These are phyloP conservation scores for Acanthornis magna DNA, from an alignment of 2,797 vertebrate species.

Conservation along the genomic window DNA sequence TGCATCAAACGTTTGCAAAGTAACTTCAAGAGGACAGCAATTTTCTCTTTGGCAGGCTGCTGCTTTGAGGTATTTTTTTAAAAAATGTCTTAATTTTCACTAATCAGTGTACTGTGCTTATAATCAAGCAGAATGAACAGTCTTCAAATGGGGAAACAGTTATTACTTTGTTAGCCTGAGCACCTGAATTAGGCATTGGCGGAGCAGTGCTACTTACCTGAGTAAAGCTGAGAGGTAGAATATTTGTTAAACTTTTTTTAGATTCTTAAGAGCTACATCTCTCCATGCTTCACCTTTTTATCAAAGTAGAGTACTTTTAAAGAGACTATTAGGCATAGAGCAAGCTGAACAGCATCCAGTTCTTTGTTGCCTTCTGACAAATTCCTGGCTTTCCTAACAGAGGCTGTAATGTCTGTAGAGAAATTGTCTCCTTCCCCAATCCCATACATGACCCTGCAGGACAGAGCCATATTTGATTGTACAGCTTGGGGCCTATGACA, in stretches of 20 bases:
- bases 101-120: not conserved
- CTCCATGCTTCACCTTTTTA: not conserved
- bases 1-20: not conserved
- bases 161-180: not conserved
- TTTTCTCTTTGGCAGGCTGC: not conserved
- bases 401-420: not conserved
- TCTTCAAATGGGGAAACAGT: not conserved
- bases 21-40: not conserved
- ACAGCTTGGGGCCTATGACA: not conserved
- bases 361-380: not conserved
- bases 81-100: not conserved
- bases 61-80: not conserved
- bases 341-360: not conserved
- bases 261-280: not conserved
- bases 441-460: not conserved
- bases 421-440: not conserved
- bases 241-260: fast-evolving
- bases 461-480: not conserved
- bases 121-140: not conserved
- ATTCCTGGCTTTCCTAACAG: not conserved
- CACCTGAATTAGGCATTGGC: not conserved
- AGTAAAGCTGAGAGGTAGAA: not conserved
- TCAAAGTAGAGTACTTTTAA: not conserved
- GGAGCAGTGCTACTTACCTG: not conserved
- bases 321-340: fast-evolving